phyloP scores from a whole-genome alignment of 2,113 vertebrate species.

The Cercocebus atys region DNA sequence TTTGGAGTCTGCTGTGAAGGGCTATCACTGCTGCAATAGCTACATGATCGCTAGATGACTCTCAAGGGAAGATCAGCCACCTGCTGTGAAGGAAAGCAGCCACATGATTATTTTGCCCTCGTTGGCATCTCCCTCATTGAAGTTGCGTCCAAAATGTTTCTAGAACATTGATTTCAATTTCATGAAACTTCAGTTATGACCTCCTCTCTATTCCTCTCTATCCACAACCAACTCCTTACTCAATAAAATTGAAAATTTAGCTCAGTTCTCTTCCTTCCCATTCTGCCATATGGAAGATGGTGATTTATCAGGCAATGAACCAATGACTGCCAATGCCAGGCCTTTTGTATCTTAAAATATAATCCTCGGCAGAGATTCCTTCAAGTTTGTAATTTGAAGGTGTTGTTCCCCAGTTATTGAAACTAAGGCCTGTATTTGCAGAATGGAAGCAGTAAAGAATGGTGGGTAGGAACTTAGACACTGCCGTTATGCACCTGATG shows the following conservation, averaged over 20 bases:
- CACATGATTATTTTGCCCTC: not conserved
- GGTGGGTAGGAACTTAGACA: not conserved
- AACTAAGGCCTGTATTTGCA: not conserved
- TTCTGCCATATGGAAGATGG: not conserved
- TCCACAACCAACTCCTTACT: not conserved
- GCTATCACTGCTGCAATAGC: constrained; percentile 70
- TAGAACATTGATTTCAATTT: not conserved
- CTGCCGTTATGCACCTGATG: too few relatives aligned
- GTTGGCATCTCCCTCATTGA: not conserved
- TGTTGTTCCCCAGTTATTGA: not conserved
- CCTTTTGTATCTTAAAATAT: not conserved
- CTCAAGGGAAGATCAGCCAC: constrained; percentile 44
- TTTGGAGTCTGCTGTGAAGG: constrained; percentile 31
- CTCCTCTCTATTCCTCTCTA: not conserved
- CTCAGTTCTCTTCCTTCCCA: not conserved
- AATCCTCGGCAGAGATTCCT: not conserved
- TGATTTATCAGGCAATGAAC: not conserved
- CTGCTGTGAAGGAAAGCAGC: not conserved
- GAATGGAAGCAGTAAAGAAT: not conserved
- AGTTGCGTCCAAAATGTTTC: not conserved
- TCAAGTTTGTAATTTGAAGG: not conserved
- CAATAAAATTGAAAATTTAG: not conserved
- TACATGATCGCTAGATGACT: constrained; percentile 46
- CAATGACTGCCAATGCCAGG: not conserved
- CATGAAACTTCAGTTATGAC: not conserved